Conservation (phyloP, 2,888 invertebrate species). For the Drosophila mimica region DNA sequence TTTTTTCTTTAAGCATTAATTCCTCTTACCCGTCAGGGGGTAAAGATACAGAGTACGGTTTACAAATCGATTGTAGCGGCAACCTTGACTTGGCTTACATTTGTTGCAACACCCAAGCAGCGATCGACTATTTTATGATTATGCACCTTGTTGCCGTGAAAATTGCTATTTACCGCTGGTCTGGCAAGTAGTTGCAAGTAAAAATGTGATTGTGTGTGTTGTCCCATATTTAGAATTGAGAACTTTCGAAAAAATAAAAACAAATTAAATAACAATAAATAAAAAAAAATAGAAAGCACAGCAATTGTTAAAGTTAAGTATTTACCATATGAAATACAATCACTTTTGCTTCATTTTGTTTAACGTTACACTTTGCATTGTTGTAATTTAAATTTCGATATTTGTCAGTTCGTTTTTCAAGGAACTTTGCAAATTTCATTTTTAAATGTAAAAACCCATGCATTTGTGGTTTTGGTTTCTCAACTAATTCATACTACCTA, state of each 20-base stretch:
- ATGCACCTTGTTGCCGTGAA: slow-evolving; percentile 41
- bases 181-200: slow-evolving; percentile 1
- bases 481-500: background rate
- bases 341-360: background rate
- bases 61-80: slow-evolving; percentile 19
- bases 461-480: background rate
- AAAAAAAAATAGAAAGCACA: slow-evolving; percentile 4
- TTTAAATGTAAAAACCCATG: background rate
- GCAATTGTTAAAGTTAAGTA: background rate
- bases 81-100: slow-evolving; percentile 40
- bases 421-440: background rate
- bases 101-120: slow-evolving; percentile 28
- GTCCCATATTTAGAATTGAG: background rate
- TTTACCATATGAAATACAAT: background rate
- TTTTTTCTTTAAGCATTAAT: background rate
- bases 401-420: background rate
- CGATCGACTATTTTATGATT: slow-evolving; percentile 40
- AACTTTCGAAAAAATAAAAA: background rate
- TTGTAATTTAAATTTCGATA: background rate
- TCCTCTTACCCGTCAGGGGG: background rate
- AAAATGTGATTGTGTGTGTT: background rate
- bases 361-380: too few species aligned
- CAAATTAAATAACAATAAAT: background rate
- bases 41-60: slow-evolving; percentile 21
- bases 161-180: slow-evolving; percentile 27